phyloP scores from a whole-genome alignment of 2,113 vertebrate species.

The Malaclemys terrapin region DNA sequence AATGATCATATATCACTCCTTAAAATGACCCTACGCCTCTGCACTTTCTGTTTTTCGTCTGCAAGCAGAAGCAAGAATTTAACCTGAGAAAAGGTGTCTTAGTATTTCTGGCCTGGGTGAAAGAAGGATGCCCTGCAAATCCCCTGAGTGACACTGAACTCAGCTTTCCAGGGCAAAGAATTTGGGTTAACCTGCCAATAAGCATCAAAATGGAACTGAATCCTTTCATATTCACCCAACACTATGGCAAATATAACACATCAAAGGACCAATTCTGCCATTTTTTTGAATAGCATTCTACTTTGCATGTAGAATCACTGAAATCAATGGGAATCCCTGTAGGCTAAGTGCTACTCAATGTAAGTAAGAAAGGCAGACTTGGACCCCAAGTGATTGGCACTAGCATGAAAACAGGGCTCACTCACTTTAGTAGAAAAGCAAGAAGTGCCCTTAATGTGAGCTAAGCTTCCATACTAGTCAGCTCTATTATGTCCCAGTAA shows the following conservation, averaged over 20 bases:
- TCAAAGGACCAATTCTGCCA: slow-evolving; percentile 20
- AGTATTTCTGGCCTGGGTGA: not conserved
- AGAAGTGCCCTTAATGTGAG: slow-evolving; percentile 24
- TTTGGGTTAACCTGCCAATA: slow-evolving; percentile 38
- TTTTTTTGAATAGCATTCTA: slow-evolving; percentile 11
- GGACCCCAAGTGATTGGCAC: not conserved
- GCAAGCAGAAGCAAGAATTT: slow-evolving; percentile 4
- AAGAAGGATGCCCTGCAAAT: not conserved
- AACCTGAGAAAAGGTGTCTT: not conserved
- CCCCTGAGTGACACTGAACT: not conserved
- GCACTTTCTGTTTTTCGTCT: not conserved
- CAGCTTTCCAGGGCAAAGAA: slow-evolving; percentile 41
- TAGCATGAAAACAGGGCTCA: slow-evolving; percentile 17
- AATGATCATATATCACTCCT: not conserved
- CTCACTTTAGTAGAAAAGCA: slow-evolving; percentile 42
- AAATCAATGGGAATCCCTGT: slow-evolving; percentile 40
- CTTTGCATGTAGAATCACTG: slow-evolving; percentile 51
- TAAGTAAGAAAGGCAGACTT: not conserved
- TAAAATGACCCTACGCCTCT: not conserved
- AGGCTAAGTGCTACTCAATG: not conserved
- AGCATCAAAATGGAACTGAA: slow-evolving; percentile 32
- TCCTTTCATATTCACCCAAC: slow-evolving; percentile 46
- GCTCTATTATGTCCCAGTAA: slow-evolving; percentile 10
- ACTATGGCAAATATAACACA: slow-evolving; percentile 50
- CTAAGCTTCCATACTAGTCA: slow-evolving; percentile 12